Conservation (phyloP, 2,797 vertebrate species). For the Liparis tanakae region DNA sequence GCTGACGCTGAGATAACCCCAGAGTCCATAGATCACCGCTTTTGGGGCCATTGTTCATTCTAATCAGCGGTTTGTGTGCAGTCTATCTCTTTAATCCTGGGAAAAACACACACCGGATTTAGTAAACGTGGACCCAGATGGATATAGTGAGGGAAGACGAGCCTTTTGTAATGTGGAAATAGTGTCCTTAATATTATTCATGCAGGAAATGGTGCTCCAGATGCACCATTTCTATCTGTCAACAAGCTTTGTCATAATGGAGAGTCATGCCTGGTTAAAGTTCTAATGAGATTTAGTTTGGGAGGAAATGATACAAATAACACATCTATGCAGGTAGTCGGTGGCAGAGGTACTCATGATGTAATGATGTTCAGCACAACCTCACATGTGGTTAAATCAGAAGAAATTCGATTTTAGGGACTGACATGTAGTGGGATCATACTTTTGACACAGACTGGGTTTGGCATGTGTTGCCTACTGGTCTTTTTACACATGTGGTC, state of each 20-base stretch:
- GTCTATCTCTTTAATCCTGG: neutral
- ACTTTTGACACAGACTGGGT: neutral
- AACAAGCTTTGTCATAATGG: neutral
- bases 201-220: neutral
- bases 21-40: neutral
- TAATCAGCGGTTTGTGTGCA: neutral
- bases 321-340: neutral
- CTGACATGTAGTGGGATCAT: neutral
- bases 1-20: neutral
- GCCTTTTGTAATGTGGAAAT: neutral
- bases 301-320: neutral
- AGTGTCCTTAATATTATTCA: neutral
- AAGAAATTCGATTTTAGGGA: neutral
- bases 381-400: neutral
- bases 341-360: neutral
- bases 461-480: neutral
- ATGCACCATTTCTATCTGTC: neutral
- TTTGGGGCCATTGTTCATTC: slow-evolving; percentile 2
- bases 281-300: neutral
- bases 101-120: neutral
- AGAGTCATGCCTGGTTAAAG: neutral
- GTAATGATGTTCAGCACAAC: neutral
- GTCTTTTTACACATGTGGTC: neutral
- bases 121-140: neutral
- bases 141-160: neutral